Evolutionary conservation across 2,797 vertebrate species (phyloP), one percentile per base, ranked within the genome.

Genomic region (Miichthys miiuy): DNA sequence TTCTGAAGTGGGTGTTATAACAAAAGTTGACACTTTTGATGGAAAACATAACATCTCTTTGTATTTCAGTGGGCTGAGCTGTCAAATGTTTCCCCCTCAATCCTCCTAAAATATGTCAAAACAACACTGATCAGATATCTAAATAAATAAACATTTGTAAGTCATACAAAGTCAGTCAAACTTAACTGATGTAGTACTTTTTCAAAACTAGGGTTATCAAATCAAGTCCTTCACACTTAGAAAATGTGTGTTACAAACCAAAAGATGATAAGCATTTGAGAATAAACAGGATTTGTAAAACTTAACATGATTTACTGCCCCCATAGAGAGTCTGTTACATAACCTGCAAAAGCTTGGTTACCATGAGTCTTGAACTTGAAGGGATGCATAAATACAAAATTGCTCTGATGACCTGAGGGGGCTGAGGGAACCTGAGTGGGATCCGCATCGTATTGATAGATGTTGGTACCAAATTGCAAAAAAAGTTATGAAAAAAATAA

Each of bases 41-140:
- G 23, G 27, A 70, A 14, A 81, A 73, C 17, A 79, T 51, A 66
- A 51, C 66, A 75, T 72, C 57, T 60, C 41, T 73, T 38, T 80
- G 44, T 68, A 14, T 41, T 51, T 48, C 54, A 41, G 82, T 70
- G 58, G 77, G 77, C 61, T 65, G 79, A 84, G 48, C 80, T 79
- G 81, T 84, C 74, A 77, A 60, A 56, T 21, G 6, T 27, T 61
- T 34, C 5, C 16, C 12, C 52, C 16, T 38, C 38, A 46, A n/a
- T 63, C 4, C 47, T 38, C 34, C 21, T 44, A 7, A 72, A 64
- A 75, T 77, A 55, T 54, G 20, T 2, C 14, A 50, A 68, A 41
- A 25, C n/a, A 73, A 20, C 62, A 48, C 21, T 23, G 14, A 51
- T 44, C n/a, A 62, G 41, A 61, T 21, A 65, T 30, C 12, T 34